These are phyloP conservation scores for cat (Felis catus) DNA, from an alignment of 2,113 vertebrate genomes.

Conservation along the genomic window DNA sequence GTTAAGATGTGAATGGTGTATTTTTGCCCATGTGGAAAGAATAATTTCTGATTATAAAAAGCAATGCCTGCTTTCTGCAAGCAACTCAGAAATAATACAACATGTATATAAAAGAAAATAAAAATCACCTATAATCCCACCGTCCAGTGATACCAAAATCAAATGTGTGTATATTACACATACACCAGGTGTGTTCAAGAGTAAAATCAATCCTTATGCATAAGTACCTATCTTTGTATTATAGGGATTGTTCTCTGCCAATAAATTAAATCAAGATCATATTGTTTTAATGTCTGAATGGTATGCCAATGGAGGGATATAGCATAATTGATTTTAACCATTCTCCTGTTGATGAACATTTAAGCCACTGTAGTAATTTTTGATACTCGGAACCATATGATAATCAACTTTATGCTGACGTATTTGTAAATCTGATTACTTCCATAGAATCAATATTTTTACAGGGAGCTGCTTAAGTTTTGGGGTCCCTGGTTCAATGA, in stretches of 20 bases:
- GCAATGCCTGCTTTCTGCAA: neutral
- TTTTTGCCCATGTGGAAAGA: neutral
- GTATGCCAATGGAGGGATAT: neutral
- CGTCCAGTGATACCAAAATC: neutral
- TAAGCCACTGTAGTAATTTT: neutral
- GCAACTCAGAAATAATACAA: constrained; percentile 29
- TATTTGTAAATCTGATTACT: neutral
- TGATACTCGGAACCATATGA: neutral
- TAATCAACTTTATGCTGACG: neutral
- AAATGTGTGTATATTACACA: neutral
- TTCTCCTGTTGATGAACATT: neutral
- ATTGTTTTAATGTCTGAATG: neutral
- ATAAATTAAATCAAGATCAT: neutral
- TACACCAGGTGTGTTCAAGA: neutral
- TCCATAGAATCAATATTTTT: neutral
- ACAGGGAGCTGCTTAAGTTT: neutral
- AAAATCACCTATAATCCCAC: neutral
- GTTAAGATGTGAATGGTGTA: neutral
- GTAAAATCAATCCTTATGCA: neutral
- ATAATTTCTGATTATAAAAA: constrained; percentile 46
- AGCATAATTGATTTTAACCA: neutral
- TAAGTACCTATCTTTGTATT: neutral
- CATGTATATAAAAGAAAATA: neutral
- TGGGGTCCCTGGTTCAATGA: neutral
- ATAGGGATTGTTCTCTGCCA: neutral